These are phyloP conservation scores for Cephus rjabovi DNA, from an alignment of 2,888 invertebrate species.

Conservation along the genomic window DNA sequence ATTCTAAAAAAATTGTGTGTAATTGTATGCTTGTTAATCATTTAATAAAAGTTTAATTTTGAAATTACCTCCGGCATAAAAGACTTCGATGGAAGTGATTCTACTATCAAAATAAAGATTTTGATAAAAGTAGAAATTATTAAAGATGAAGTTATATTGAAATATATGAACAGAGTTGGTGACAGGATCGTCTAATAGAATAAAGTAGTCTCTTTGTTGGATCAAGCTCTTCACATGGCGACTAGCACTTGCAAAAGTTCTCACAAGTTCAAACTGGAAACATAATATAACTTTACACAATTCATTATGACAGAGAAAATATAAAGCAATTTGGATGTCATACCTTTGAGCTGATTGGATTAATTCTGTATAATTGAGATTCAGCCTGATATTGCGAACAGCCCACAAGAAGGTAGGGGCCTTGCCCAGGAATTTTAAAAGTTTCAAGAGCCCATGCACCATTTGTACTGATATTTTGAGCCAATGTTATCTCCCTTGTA, in stretches of 20 bases:
- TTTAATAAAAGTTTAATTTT: neutral
- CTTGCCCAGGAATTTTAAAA: conserved; percentile 32
- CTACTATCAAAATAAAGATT: conserved; percentile 44
- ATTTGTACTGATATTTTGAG: conserved; percentile 42
- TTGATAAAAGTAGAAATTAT: conserved; percentile 51
- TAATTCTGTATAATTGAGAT: conserved; percentile 43
- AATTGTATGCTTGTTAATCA: neutral
- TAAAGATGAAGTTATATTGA: conserved; percentile 34
- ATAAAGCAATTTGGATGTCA: conserved; percentile 1
- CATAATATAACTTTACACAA: neutral
- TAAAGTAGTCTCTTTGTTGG: conserved; percentile 38
- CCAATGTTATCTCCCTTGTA: conserved; percentile 26
- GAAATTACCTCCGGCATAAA: conserved; percentile 47
- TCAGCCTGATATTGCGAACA: conserved; percentile 37
- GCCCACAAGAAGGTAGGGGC: conserved; percentile 40
- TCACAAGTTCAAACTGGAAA: conserved; percentile 40
- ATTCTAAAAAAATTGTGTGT: conserved; percentile 28
- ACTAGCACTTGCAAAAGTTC: conserved; percentile 43
- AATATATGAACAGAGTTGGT: conserved; percentile 49
- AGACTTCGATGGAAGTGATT: conserved; percentile 41
- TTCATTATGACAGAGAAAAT: neutral
- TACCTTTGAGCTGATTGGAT: conserved; percentile 33
- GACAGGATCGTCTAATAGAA: conserved; percentile 47
- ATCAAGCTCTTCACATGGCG: conserved; percentile 43
- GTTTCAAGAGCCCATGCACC: conserved; percentile 44